Evolutionary conservation across 2,888 invertebrate species (phyloP).

Genomic region (Sphaeridia pumilis): DNA sequence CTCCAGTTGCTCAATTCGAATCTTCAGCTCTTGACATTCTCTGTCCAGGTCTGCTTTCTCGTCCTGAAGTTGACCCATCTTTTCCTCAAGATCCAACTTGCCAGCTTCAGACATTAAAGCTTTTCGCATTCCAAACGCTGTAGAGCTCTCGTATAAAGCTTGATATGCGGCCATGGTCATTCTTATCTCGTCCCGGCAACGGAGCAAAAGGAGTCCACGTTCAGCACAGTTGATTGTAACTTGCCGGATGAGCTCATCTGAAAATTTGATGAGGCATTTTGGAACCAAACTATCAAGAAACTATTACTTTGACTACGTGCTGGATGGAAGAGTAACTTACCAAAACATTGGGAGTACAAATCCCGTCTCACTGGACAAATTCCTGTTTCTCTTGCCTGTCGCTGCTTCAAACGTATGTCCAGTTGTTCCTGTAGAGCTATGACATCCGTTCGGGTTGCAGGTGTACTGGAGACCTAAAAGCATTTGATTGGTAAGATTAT

Average conservation of each 20-base stretch:
- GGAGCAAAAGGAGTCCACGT: constrained; percentile 76
- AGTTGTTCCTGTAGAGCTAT: constrained; percentile 92
- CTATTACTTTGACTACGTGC: neutral
- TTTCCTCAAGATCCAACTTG: constrained; percentile 45
- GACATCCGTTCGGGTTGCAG: constrained; percentile 89
- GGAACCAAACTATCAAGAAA: neutral
- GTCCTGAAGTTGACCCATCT: constrained; percentile 56
- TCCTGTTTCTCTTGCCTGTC: constrained; percentile 92
- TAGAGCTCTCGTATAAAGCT: constrained; percentile 90
- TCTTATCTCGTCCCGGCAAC: constrained; percentile 87
- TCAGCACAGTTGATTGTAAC: constrained; percentile 96
- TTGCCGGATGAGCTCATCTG: constrained; percentile 78
- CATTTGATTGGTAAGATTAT: neutral
- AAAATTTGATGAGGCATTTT: neutral
- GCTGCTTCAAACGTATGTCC: constrained; percentile 74
- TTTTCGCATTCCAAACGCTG: constrained; percentile 95
- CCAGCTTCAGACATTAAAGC: constrained; percentile 57
- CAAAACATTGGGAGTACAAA: constrained; percentile 91
- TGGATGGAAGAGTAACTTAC: constrained; percentile 40
- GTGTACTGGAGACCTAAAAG: constrained; percentile 77
- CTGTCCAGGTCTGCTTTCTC: constrained; percentile 55
- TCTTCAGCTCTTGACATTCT: constrained; percentile 52
- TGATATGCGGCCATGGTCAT: constrained; percentile 97
- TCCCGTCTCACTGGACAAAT: constrained; percentile 89
- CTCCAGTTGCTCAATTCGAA: constrained; percentile 71